A percentile compares a stretch with the other conserved stretches of the same genome.
Evolutionary conservation across 2,113 vertebrate genomes (phyloP).

Genomic region (Amblyopsis rosae): DNA sequence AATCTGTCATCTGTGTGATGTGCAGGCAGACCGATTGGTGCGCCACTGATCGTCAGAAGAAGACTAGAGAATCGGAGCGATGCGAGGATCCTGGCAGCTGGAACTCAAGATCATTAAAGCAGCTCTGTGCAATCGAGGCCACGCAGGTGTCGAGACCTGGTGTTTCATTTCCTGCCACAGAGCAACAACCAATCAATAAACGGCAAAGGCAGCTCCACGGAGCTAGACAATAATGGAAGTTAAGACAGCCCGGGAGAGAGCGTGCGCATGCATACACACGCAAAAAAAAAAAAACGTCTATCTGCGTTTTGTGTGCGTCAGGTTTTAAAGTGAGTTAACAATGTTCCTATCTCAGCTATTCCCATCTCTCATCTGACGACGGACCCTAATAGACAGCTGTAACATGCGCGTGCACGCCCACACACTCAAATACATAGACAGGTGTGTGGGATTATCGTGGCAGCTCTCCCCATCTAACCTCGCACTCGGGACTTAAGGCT

Average conservation of each 20-base stretch:
- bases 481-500: slow-evolving; percentile 52
- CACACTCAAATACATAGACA: slow-evolving; percentile 45
- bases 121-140: slow-evolving; percentile 45
- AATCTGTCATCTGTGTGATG: slow-evolving; percentile 5
- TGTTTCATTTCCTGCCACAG: slow-evolving; percentile 62
- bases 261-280: slow-evolving; percentile 17
- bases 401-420: slow-evolving; percentile 48
- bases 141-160: slow-evolving; percentile 52
- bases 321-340: no score
- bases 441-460: slow-evolving; percentile 69
- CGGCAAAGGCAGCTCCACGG: slow-evolving; percentile 30
- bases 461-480: slow-evolving; percentile 63
- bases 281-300: background rate
- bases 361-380: slow-evolving; percentile 44
- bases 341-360: slow-evolving; percentile 26
- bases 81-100: slow-evolving; percentile 41
- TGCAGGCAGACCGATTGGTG: slow-evolving; percentile 25
- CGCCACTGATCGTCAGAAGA: slow-evolving; percentile 51
- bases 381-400: slow-evolving; percentile 60
- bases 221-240: slow-evolving; percentile 12
- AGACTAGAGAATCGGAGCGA: slow-evolving; percentile 21
- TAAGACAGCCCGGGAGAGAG: background rate
- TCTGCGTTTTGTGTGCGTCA: background rate
- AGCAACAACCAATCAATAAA: slow-evolving; percentile 53
- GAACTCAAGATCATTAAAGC: slow-evolving; percentile 64